phyloP scores from a whole-genome alignment of 2,113 vertebrate genomes.

The Scomber scombrus region DNA sequence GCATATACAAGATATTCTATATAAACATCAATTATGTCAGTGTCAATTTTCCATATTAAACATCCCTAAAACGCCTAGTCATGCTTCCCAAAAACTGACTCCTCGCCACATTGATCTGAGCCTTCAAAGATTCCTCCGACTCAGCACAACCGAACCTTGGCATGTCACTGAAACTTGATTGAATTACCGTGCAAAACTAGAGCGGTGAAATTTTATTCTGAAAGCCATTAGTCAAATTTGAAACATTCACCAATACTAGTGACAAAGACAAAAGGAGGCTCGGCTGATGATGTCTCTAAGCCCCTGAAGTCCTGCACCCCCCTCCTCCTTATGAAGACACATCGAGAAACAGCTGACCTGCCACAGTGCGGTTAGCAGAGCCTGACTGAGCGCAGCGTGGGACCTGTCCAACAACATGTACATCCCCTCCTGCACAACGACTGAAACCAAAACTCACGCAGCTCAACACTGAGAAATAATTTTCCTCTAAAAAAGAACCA shows the following conservation, averaged over 20 bases:
- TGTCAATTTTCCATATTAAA: conserved; percentile 44
- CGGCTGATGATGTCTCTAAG: neutral
- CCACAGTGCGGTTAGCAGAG: conserved; percentile 35
- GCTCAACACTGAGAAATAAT: neutral
- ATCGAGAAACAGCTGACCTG: conserved; percentile 49
- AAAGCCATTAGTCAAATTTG: conserved; percentile 13
- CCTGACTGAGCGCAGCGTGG: conserved; percentile 49
- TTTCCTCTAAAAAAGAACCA: conserved; percentile 13
- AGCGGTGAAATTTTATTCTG: conserved; percentile 42
- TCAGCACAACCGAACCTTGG: conserved; percentile 58
- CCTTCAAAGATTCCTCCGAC: conserved; percentile 31
- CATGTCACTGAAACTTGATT: conserved; percentile 48
- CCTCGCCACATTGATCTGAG: conserved; percentile 42
- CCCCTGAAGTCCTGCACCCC: neutral
- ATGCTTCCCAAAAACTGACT: conserved; percentile 51
- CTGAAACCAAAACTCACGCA: conserved; percentile 1
- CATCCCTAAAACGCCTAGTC: conserved; percentile 54
- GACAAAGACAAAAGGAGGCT: conserved; percentile 30
- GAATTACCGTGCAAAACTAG: conserved; percentile 42
- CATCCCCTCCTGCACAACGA: conserved; percentile 10
- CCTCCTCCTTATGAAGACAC: neutral
- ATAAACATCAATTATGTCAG: conserved; percentile 26
- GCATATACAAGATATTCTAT: neutral
- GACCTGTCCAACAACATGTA: conserved; percentile 44
- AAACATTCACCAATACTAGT: conserved; percentile 18